Conservation (phyloP, 2,113 vertebrate genomes). For the Chaetops frenatus region DNA sequence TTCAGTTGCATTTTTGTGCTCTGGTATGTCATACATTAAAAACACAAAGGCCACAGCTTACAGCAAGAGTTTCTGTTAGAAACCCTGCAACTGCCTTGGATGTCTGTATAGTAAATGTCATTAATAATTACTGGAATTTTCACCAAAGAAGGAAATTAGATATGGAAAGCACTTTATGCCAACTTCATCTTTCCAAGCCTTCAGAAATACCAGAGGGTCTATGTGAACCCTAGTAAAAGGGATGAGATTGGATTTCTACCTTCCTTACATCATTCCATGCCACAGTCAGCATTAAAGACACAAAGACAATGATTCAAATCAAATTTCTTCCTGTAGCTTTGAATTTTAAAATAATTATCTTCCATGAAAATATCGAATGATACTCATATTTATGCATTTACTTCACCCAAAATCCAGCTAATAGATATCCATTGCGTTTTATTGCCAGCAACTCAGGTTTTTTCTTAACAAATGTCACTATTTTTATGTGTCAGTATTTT, state of each 20-base stretch:
- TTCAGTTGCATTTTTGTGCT: background rate
- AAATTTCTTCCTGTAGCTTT: background rate
- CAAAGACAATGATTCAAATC: background rate
- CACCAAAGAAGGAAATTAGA: constrained; percentile 17
- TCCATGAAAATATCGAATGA: background rate
- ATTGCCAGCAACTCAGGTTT: background rate
- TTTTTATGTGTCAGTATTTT: background rate
- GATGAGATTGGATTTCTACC: background rate
- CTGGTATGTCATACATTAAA: background rate
- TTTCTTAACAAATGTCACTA: background rate
- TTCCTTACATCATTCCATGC: constrained; percentile 13
- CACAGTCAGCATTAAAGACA: background rate
- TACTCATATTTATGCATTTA: background rate
- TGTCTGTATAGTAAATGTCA: background rate
- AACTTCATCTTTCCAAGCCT: background rate
- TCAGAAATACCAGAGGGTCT: background rate
- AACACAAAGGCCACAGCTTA: background rate
- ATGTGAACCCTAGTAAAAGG: background rate
- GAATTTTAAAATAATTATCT: background rate
- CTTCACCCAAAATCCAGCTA: background rate
- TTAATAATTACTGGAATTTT: background rate
- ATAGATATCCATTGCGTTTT: background rate
- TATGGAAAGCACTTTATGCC: constrained; percentile 2
- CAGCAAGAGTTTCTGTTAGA: background rate
- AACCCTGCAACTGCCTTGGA: background rate